Evolutionary conservation across 2,888 invertebrate genomes (phyloP).

Genomic region (Drosophila subquinaria): DNA sequence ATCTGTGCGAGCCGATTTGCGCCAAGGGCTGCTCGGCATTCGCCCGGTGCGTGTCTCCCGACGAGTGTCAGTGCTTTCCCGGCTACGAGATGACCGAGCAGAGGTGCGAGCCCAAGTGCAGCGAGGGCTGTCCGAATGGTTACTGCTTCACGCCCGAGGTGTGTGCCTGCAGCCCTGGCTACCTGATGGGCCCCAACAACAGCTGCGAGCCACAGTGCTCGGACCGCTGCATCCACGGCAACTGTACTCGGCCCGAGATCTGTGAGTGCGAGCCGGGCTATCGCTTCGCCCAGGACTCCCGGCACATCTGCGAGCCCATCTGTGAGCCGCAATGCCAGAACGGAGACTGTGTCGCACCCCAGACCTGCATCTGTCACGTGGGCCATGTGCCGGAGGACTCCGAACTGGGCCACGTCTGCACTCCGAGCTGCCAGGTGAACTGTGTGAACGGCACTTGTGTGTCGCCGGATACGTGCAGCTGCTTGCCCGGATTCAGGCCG

Average conservation of each 20-base stretch:
- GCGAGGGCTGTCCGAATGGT: conserved; percentile 70
- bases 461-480: conserved; percentile 78
- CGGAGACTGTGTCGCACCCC: conserved; percentile 80
- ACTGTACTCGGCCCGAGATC: conserved; percentile 86
- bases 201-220: conserved; percentile 79
- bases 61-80: conserved; percentile 76
- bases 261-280: conserved; percentile 70
- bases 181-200: conserved; percentile 78
- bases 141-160: conserved; percentile 70
- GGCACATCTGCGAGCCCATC: conserved; percentile 75
- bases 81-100: conserved; percentile 62
- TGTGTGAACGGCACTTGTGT: conserved; percentile 72
- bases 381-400: conserved; percentile 66
- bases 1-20: conserved; percentile 63
- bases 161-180: conserved; percentile 77
- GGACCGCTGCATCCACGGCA: conserved; percentile 73
- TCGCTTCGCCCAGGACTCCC: conserved; percentile 44
- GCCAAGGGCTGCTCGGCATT: conserved; percentile 63
- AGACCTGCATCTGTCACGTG: conserved; percentile 73
- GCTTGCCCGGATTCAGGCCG: conserved; percentile 77
- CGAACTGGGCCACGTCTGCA: conserved; percentile 22
- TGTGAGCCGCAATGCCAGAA: conserved; percentile 83
- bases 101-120: conserved; percentile 68
- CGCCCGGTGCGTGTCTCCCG: conserved; percentile 72
- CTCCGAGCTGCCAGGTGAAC: conserved; percentile 53